Evolutionary conservation across 2,797 vertebrate species (phyloP).

Genomic region (Etheostoma perlongum): DNA sequence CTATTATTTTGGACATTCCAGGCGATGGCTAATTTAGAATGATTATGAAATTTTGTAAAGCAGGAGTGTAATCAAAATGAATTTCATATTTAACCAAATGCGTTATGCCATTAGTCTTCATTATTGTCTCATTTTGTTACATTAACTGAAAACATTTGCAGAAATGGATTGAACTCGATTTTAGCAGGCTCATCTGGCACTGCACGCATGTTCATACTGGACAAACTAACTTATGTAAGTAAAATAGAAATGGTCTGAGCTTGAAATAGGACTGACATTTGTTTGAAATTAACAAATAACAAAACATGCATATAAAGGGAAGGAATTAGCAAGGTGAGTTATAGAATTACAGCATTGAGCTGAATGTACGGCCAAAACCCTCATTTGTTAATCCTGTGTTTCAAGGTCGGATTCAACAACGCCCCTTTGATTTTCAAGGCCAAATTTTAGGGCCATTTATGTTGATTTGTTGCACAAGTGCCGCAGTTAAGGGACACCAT

Average conservation of each 20-base stretch:
- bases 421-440: constrained; percentile 69
- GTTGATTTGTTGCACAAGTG: constrained; percentile 84
- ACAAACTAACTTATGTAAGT: constrained; percentile 9
- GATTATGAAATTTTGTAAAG: constrained; percentile 79
- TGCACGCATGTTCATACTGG: constrained; percentile 18
- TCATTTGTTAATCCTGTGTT: constrained; percentile 71
- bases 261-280: constrained; percentile 12
- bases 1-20: constrained; percentile 79
- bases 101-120: constrained; percentile 82
- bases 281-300: constrained; percentile 17
- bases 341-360: constrained; percentile 33
- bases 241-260: neutral
- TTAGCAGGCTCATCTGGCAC: constrained; percentile 49
- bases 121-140: constrained; percentile 81
- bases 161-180: constrained; percentile 73
- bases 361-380: constrained; percentile 44
- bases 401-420: constrained; percentile 67
- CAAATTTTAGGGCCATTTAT: constrained; percentile 79
- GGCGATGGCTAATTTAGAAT: constrained; percentile 73
- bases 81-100: constrained; percentile 83
- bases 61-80: constrained; percentile 81
- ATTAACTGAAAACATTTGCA: constrained; percentile 76
- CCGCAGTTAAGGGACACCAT: constrained; percentile 80
- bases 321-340: constrained; percentile 46
- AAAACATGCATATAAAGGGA: constrained; percentile 17